These are phyloP conservation scores for Dreissena rostriformis DNA, from an alignment of 1,140 invertebrate species.

Conservation along the genomic window DNA sequence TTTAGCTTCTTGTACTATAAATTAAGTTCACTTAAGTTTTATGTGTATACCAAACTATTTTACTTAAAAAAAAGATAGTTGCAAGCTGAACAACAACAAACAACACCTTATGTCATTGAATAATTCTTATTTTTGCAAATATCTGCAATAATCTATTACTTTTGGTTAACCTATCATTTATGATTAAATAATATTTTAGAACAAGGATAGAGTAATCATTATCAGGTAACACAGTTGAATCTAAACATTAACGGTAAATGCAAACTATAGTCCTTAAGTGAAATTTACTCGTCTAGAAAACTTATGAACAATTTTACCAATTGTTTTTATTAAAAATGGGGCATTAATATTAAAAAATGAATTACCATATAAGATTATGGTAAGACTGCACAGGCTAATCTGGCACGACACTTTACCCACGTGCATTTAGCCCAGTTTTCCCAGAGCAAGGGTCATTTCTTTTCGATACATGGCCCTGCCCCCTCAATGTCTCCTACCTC, in stretches of 20 bases:
- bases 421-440: no score
- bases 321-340: neutral
- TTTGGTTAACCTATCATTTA: neutral
- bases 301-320: neutral
- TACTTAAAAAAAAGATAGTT: no score
- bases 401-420: no score
- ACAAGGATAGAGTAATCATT: neutral
- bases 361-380: neutral
- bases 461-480: no score
- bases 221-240: neutral
- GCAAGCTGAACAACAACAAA: no score
- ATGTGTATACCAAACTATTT: no score
- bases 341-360: neutral
- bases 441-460: no score
- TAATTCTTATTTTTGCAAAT: no score
- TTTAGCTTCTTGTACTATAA: no score
- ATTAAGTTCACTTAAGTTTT: no score
- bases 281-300: neutral
- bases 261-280: neutral
- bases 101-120: no score
- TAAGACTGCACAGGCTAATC: neutral
- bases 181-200: neutral
- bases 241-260: neutral
- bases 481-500: constrained; percentile 12
- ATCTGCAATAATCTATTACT: no score